Conservation (phyloP, 2,113 vertebrate genomes). For the Cyphomyrus plagiostoma region DNA sequence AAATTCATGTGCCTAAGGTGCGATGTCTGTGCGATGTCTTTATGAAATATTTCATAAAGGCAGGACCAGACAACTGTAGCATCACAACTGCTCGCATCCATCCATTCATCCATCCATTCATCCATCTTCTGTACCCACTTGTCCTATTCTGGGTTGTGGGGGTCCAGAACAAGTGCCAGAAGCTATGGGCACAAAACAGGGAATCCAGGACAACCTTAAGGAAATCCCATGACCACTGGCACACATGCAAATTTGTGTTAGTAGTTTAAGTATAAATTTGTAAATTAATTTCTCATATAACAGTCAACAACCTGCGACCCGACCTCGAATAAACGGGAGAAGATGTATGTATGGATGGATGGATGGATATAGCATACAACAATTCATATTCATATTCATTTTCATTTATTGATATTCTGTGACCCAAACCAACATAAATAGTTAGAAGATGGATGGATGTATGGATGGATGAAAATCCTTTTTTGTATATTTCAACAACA, state of each 20-base stretch:
- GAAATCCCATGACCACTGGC: background rate
- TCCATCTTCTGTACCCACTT: background rate
- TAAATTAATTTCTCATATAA: background rate
- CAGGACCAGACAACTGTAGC: background rate
- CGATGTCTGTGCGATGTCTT: background rate
- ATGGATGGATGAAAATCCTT: background rate
- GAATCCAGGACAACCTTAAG: background rate
- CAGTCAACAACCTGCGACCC: background rate
- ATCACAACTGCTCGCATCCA: background rate
- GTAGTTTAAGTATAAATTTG: background rate
- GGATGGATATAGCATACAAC: background rate
- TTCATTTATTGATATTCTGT: background rate
- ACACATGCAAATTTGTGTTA: background rate
- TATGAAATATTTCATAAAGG: background rate
- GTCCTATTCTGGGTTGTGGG: background rate
- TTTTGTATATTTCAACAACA: background rate
- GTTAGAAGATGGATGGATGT: background rate
- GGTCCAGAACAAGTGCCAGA: background rate
- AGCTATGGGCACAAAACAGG: background rate
- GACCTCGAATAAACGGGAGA: no score
- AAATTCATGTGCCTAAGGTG: background rate
- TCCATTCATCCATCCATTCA: background rate
- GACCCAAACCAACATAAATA: background rate
- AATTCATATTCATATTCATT: background rate
- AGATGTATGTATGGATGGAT: no score